Percentiles rank a stretch among this genome's conserved stretches.
phyloP scores from a whole-genome alignment of 2,797 vertebrate species.

The Tapera naevia region DNA sequence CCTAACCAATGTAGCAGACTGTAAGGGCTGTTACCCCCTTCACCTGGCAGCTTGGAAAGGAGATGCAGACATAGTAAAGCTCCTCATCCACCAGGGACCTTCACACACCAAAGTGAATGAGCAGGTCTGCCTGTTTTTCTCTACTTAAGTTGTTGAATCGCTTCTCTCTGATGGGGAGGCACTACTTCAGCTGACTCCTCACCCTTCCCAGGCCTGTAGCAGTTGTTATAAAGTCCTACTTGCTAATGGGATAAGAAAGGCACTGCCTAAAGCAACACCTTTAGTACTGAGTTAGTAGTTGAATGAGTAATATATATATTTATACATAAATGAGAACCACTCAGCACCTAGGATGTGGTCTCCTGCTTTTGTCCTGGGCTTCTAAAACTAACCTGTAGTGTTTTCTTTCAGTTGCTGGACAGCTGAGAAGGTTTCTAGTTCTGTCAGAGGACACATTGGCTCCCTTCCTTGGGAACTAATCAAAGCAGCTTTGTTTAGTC shows the following conservation, averaged over 20 bases:
- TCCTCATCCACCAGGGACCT: slow-evolving; percentile 97
- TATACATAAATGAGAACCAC: not conserved
- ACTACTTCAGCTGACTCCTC: not conserved
- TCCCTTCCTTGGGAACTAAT: slow-evolving; percentile 50
- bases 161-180: not conserved
- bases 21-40: slow-evolving; percentile 96
- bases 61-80: slow-evolving; percentile 91
- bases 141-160: not conserved
- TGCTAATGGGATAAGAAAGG: not conserved
- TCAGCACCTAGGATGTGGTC: not conserved
- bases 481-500: slow-evolving; percentile 50
- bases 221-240: not conserved
- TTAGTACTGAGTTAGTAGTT: not conserved
- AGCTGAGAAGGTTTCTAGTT: slow-evolving; percentile 37
- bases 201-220: not conserved
- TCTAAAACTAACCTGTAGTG: slow-evolving; percentile 49
- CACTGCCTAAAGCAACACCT: not conserved
- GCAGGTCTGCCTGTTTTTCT: slow-evolving; percentile 83
- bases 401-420: slow-evolving; percentile 39
- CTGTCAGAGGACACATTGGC: slow-evolving; percentile 19
- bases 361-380: slow-evolving; percentile 39
- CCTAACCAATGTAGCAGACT: slow-evolving; percentile 94
- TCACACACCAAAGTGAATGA: slow-evolving; percentile 96
- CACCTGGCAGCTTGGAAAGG: slow-evolving; percentile 98
- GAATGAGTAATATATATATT: not conserved